Evolutionary conservation across 1,140 invertebrate genomes (phyloP).

Genomic region (Bombus fervidus): DNA sequence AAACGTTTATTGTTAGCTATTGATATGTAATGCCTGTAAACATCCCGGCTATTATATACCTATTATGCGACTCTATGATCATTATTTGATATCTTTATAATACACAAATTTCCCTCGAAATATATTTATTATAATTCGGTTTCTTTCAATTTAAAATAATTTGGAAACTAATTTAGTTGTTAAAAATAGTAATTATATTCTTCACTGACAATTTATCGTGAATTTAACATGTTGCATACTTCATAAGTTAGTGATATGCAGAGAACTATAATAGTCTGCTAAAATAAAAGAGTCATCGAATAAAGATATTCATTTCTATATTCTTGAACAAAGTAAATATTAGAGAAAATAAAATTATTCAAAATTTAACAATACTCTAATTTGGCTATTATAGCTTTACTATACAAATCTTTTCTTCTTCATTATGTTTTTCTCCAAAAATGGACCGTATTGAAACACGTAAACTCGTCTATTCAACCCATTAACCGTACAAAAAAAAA

Average conservation of each 20-base stretch:
- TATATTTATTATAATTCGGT: no score
- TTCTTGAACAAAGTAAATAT: neutral
- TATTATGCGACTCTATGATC: neutral
- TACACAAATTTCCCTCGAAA: no score
- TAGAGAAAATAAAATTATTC: neutral
- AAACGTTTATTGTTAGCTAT: neutral
- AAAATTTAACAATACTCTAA: neutral
- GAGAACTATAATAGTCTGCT: no score
- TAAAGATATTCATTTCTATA: neutral
- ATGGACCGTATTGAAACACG: neutral
- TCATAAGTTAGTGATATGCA: no score
- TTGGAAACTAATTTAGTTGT: no score
- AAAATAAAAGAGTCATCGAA: no score
- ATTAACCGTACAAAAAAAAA: neutral
- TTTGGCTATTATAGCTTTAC: neutral
- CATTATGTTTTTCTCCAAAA: neutral
- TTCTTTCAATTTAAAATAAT: no score
- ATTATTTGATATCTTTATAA: no score
- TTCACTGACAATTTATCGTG: no score
- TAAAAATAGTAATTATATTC: no score
- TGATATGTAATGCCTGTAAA: neutral
- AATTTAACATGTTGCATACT: no score
- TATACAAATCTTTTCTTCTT: neutral
- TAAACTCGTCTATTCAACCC: neutral
- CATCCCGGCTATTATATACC: neutral